Evolutionary conservation across 2,113 vertebrate species (phyloP).

Genomic region (Atlantisia rogersi): DNA sequence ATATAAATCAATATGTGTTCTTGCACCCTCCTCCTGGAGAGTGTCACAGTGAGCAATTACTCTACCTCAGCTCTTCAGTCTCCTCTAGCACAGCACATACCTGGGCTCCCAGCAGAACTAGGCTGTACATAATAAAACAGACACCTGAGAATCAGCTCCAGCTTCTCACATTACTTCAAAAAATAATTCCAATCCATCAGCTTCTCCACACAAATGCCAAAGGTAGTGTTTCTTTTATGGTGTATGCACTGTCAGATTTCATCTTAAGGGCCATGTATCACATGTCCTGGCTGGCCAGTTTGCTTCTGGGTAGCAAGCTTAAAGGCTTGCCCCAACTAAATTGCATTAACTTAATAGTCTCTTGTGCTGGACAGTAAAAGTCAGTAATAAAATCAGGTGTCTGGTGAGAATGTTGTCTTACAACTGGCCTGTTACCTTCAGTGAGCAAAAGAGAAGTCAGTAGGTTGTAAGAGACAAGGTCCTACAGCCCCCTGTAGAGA

Average conservation of each 20-base stretch:
- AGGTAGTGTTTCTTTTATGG: slow-evolving; percentile 3
- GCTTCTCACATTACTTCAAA: slow-evolving; percentile 31
- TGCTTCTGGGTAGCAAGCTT: background rate
- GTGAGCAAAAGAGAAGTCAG: background rate
- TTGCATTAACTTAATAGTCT: background rate
- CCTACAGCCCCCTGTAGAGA: background rate
- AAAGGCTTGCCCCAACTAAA: background rate
- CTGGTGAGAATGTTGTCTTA: background rate
- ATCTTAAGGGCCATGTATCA: background rate
- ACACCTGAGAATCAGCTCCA: slow-evolving; percentile 3
- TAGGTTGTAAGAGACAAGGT: background rate
- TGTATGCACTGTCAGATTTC: background rate
- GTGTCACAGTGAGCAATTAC: slow-evolving; percentile 4
- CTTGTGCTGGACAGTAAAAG: background rate
- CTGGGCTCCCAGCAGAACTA: background rate
- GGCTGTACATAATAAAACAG: slow-evolving; percentile 6
- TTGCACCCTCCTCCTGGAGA: background rate
- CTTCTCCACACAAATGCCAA: background rate
- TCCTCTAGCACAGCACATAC: background rate
- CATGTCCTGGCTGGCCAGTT: background rate
- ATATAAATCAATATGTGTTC: slow-evolving; percentile 24
- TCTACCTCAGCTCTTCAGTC: background rate
- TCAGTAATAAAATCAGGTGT: background rate
- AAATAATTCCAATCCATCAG: slow-evolving; percentile 53
- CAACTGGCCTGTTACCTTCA: background rate